Evolutionary conservation across 2,888 invertebrate species (phyloP).

Genomic region (Sisyra terminalis): DNA sequence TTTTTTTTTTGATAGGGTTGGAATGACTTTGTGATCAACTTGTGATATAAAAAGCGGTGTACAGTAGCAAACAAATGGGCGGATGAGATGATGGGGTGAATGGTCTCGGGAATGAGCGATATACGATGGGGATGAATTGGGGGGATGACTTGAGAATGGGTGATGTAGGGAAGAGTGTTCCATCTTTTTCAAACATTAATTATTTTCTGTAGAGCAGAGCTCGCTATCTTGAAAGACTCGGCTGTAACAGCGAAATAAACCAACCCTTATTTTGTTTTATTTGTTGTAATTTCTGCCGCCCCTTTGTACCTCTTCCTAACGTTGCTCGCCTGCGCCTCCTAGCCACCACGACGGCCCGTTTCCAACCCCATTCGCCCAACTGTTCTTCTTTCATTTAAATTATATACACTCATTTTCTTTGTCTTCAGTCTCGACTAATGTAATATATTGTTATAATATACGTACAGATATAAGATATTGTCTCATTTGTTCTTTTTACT

Average conservation of each 20-base stretch:
- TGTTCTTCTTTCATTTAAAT: slow-evolving; percentile 1
- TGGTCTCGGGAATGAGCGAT: not conserved
- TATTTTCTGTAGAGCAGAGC: slow-evolving; percentile 1
- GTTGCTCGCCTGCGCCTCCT: too few species aligned
- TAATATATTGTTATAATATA: too few species aligned
- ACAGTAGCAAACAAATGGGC: slow-evolving; percentile 2
- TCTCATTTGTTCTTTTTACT: too few species aligned
- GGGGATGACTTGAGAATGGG: not conserved
- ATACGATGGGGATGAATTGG: not conserved
- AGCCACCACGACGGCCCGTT: too few species aligned
- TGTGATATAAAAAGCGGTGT: not conserved
- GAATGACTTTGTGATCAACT: too few species aligned
- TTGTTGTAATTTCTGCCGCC: slow-evolving; percentile 4
- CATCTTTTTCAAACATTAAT: slow-evolving; percentile 6
- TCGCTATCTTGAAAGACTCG: slow-evolving; percentile 5
- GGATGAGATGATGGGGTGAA: slow-evolving; percentile 1
- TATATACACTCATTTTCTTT: slow-evolving; percentile 4
- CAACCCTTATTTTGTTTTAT: slow-evolving; percentile 1
- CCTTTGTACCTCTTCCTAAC: not conserved
- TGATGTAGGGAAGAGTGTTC: slow-evolving; percentile 1
- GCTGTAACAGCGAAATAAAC: slow-evolving; percentile 5
- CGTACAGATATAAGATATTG: too few species aligned
- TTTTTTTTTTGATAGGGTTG: too few species aligned
- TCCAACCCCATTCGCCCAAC: too few species aligned
- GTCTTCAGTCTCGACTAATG: not conserved